Conservation (phyloP, 2,113 vertebrate species). For the Alosa alosa region DNA sequence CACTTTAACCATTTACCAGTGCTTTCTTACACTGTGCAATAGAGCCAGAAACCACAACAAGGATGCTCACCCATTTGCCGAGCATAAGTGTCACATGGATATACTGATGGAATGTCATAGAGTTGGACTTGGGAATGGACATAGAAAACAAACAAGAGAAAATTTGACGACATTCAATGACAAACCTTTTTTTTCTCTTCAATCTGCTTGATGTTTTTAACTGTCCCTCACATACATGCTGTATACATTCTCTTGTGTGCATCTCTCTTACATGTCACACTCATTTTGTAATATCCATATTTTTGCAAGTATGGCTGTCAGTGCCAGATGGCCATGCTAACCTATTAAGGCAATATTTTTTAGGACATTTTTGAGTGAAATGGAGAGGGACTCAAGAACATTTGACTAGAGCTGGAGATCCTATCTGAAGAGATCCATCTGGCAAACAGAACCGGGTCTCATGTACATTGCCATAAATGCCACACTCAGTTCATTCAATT, state of each 20-base stretch:
- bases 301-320: neutral
- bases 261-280: neutral
- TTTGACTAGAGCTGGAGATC: conserved; percentile 56
- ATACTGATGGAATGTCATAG: conserved; percentile 45
- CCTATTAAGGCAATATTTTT: conserved; percentile 32
- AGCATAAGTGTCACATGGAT: conserved; percentile 53
- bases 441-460: conserved; percentile 47
- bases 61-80: conserved; percentile 51
- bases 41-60: conserved; percentile 67
- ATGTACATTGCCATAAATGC: conserved; percentile 52
- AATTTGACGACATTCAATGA: conserved; percentile 47
- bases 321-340: neutral
- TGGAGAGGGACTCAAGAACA: conserved; percentile 61
- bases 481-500: conserved; percentile 54
- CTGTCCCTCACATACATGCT: conserved; percentile 34
- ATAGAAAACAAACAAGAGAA: conserved; percentile 27
- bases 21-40: conserved; percentile 72
- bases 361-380: conserved; percentile 63
- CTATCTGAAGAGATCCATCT: conserved; percentile 28
- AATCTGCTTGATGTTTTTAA: conserved; percentile 48
- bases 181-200: conserved; percentile 44
- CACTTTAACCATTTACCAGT: conserved; percentile 58
- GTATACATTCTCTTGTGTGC: conserved; percentile 39
- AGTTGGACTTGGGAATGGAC: conserved; percentile 57
- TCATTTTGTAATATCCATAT: neutral